Evolutionary conservation across 2,888 invertebrate species (phyloP).

Genomic region (Polymixis flavicincta): DNA sequence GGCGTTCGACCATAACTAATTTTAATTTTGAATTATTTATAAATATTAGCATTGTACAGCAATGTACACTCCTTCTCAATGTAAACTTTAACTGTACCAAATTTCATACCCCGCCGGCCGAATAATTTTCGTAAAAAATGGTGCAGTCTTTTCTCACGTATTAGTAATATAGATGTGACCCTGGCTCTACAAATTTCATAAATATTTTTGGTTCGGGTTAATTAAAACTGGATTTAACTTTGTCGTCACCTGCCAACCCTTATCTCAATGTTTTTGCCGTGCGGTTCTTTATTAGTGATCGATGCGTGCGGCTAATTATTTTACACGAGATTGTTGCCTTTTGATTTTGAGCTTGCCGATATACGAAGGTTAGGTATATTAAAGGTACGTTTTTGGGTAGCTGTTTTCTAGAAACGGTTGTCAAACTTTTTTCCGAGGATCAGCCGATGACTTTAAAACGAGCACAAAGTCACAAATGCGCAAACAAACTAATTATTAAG

Average conservation of each 20-base stretch:
- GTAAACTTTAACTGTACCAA: too few species aligned
- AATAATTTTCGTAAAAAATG: too few species aligned
- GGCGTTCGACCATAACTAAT: background rate
- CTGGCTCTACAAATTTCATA: constrained; percentile 5
- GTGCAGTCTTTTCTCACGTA: too few species aligned
- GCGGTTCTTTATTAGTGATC: too few species aligned
- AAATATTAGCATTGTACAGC: too few species aligned
- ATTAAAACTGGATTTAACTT: constrained; percentile 40
- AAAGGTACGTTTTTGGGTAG: background rate
- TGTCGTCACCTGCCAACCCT: constrained; percentile 35
- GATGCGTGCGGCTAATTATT: constrained; percentile 19
- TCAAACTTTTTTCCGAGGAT: constrained; percentile 18
- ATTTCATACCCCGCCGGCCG: too few species aligned
- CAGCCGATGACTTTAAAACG: background rate
- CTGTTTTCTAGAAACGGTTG: background rate
- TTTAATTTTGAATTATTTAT: too few species aligned
- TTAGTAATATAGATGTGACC: background rate
- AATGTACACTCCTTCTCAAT: too few species aligned
- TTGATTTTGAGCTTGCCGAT: constrained; percentile 4
- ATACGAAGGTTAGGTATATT: background rate
- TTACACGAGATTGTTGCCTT: constrained; percentile 6
- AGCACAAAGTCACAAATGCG: background rate
- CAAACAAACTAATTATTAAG: constrained; percentile 19
- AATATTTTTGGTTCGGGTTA: constrained; percentile 23
- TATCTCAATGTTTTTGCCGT: constrained; percentile 16